Conservation (phyloP, 2,113 vertebrate genomes). For the Mustelus asterias region DNA sequence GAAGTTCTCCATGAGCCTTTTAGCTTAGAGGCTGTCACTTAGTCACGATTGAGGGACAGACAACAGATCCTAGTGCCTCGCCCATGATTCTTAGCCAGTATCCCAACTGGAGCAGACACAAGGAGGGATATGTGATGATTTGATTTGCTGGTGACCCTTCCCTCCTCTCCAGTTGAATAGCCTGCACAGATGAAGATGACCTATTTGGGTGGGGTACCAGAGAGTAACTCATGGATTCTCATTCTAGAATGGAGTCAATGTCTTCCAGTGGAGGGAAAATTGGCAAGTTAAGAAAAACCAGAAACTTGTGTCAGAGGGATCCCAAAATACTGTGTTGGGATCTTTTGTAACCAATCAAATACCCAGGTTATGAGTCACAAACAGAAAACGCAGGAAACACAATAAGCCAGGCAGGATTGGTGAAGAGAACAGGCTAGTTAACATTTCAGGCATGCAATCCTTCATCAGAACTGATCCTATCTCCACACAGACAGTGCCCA, state of each 20-base stretch:
- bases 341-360: not conserved
- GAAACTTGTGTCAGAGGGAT: not conserved
- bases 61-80: not conserved
- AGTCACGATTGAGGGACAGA: not conserved
- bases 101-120: not conserved
- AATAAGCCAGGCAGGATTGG: not conserved
- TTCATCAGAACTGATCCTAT: not conserved
- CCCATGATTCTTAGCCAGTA: not conserved
- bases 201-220: not conserved
- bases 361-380: not conserved
- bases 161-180: not conserved
- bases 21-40: not conserved
- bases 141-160: not conserved
- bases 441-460: not conserved
- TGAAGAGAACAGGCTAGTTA: not conserved
- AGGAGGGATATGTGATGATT: not conserved
- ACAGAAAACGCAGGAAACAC: not conserved
- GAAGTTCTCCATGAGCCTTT: not conserved
- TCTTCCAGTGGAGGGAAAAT: not conserved
- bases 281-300: not conserved
- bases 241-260: not conserved
- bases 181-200: not conserved
- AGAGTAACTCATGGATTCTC: too few relatives aligned
- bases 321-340: not conserved
- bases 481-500: not conserved